Evolutionary conservation across 2,797 vertebrate species (phyloP), one percentile per base, ranked within the genome.

Genomic region (Gymnothorax javanicus): DNA sequence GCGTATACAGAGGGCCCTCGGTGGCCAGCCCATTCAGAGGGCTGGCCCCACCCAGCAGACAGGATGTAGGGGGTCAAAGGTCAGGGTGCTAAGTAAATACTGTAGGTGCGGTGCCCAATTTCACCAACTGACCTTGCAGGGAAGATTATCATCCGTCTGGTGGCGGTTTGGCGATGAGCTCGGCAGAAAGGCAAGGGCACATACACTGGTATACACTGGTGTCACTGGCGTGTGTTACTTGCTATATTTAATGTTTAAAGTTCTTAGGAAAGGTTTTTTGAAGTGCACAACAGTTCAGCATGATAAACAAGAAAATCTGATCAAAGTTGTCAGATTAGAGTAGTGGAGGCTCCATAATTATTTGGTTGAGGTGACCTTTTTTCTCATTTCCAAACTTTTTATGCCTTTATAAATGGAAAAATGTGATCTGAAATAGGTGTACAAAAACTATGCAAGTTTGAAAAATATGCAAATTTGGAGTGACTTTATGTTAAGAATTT

Each of bases 11-110:
- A 91, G 86, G 89, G 91, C 91, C 93, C 91, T 88, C 8, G 43
- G 91, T 90, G 92, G 88, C 69, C 50, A 89, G 94, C 93, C 94
- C 95, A 94, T 95, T 94, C 86, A 93, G 93, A 94, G 94, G 95
- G 93, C 96, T 95, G 94, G 96, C 97, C 96, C 93, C 92, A 94
- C 92, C 95, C 93, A 89, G 92, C 91, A 93, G 96, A 94, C 96
- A 97, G 97, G 97, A 97, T 96, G 95, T 94, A 90, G 93, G 95
- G 93, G 94, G 95, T 96, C 96, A 97, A 93, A 96, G 94, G 94
- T 93, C 93, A 90, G 92, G 87, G 91, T 86, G 91, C 94, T 95
- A 95, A 96, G 94, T 96, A 97, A 97, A 97, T 96, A 95, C 93
- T 95, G 93, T 91, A 92, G 92, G 94, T 93, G 93, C 94, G 90